A percentile compares a stretch with the other conserved stretches of the same genome.
Conservation (phyloP, 1,140 invertebrate genomes). For the Anastatus disparis region DNA sequence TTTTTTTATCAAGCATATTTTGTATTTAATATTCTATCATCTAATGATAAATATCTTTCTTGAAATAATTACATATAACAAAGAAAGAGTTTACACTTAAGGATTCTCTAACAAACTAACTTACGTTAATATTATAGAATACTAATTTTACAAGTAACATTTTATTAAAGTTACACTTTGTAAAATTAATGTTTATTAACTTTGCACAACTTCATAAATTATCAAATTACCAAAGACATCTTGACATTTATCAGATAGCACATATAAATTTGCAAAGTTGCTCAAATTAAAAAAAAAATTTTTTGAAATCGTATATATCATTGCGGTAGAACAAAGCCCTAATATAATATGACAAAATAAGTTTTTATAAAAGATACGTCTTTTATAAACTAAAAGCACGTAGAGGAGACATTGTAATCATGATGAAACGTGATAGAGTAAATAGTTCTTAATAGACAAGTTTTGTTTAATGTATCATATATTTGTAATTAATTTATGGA, state of each 20-base stretch:
- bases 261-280: constrained; percentile 8
- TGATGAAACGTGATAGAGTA: constrained; percentile 48
- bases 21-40: constrained; percentile 40
- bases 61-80: constrained; percentile 14
- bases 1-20: constrained; percentile 40
- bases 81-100: constrained; percentile 28
- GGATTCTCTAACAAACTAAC: constrained; percentile 13
- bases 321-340: background rate
- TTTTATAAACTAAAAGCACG: constrained; percentile 40
- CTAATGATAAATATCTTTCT: constrained; percentile 34
- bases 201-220: constrained; percentile 18
- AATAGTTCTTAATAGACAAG: constrained; percentile 47
- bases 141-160: constrained; percentile 34
- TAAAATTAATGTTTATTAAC: constrained; percentile 17
- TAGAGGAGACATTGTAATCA: constrained; percentile 50
- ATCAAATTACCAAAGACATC: constrained; percentile 33
- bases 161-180: constrained; percentile 18
- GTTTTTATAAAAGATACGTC: constrained; percentile 36
- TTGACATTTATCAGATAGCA: background rate
- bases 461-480: constrained; percentile 54
- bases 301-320: constrained; percentile 21
- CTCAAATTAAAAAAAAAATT: constrained; percentile 19
- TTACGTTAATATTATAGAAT: background rate
- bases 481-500: constrained; percentile 59
- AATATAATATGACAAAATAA: constrained; percentile 3